A percentile compares a stretch with the other conserved stretches of the same genome.
These are phyloP conservation scores for Drosophila eohydei DNA, from an alignment of 2,888 invertebrate genomes.

Conservation along the genomic window DNA sequence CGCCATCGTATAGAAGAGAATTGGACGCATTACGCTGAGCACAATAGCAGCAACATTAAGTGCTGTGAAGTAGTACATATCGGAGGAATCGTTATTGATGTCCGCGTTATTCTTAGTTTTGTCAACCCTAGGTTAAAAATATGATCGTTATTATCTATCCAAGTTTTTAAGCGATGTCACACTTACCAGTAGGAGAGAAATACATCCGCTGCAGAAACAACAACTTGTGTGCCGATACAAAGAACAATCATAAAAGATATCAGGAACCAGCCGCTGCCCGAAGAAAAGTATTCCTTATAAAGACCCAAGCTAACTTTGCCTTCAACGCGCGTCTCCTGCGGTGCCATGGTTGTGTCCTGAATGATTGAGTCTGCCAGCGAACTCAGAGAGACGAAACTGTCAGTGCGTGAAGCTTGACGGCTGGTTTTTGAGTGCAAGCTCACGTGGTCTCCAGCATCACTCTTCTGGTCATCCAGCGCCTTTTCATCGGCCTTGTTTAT, in stretches of 20 bases:
- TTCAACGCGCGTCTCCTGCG: slow-evolving; percentile 87
- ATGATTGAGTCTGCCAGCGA: slow-evolving; percentile 84
- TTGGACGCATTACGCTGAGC: slow-evolving; percentile 82
- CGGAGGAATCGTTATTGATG: slow-evolving; percentile 51
- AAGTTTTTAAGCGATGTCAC: background rate
- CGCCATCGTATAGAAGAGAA: slow-evolving; percentile 86
- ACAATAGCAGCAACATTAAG: slow-evolving; percentile 84
- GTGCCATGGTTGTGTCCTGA: slow-evolving; percentile 77
- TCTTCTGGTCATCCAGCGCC: slow-evolving; percentile 63
- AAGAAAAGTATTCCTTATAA: slow-evolving; percentile 89
- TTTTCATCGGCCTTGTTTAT: slow-evolving; percentile 84
- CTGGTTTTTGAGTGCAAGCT: slow-evolving; percentile 53
- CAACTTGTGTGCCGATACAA: slow-evolving; percentile 88
- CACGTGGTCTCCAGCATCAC: slow-evolving; percentile 37
- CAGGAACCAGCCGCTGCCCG: slow-evolving; percentile 88
- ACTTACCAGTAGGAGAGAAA: slow-evolving; percentile 90
- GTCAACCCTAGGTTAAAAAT: slow-evolving; percentile 60
- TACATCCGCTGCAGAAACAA: slow-evolving; percentile 90
- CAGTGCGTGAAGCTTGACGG: slow-evolving; percentile 77
- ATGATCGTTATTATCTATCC: background rate
- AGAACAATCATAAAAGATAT: slow-evolving; percentile 87
- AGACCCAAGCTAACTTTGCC: slow-evolving; percentile 87
- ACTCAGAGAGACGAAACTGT: slow-evolving; percentile 85
- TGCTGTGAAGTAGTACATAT: slow-evolving; percentile 85
- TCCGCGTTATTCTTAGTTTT: slow-evolving; percentile 53